These are phyloP conservation scores for Stomatorhinus ivindoensis DNA, from an alignment of 2,113 vertebrate genomes.

Conservation along the genomic window DNA sequence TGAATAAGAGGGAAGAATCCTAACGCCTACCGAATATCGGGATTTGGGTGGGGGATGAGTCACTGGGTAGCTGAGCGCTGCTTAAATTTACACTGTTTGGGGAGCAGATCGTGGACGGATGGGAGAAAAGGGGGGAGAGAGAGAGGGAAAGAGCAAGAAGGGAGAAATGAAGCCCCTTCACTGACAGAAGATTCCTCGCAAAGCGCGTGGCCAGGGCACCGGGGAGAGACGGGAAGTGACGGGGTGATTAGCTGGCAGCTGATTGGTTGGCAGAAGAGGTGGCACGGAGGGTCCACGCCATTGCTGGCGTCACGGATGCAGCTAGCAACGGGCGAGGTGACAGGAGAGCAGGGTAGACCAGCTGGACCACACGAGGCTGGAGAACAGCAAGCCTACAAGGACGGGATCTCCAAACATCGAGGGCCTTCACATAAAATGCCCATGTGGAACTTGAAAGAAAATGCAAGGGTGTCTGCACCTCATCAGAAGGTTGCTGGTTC, in stretches of 20 bases:
- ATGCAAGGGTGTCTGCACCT: neutral
- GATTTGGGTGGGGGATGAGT: neutral
- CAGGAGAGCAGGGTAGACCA: neutral
- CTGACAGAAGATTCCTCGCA: neutral
- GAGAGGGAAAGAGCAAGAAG: neutral
- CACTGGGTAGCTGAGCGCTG: neutral
- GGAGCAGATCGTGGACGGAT: neutral
- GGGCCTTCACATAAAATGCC: neutral
- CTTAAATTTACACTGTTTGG: neutral
- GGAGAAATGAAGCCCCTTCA: neutral
- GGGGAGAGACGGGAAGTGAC: neutral
- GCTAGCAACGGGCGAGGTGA: neutral
- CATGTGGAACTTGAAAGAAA: neutral
- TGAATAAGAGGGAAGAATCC: neutral
- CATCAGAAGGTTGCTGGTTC: neutral
- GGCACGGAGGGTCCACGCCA: neutral
- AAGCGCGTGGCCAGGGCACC: neutral
- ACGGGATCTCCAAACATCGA: neutral
- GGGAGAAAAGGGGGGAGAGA: neutral
- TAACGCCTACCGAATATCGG: neutral
- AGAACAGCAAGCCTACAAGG: neutral
- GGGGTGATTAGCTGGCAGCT: neutral
- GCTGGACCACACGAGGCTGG: neutral
- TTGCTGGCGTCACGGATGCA: neutral
- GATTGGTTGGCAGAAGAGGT: neutral